A percentile compares a stretch with the other conserved stretches of the same genome.
Evolutionary conservation across 1,140 invertebrate species (phyloP).

Genomic region (Cotesia vestalis): DNA sequence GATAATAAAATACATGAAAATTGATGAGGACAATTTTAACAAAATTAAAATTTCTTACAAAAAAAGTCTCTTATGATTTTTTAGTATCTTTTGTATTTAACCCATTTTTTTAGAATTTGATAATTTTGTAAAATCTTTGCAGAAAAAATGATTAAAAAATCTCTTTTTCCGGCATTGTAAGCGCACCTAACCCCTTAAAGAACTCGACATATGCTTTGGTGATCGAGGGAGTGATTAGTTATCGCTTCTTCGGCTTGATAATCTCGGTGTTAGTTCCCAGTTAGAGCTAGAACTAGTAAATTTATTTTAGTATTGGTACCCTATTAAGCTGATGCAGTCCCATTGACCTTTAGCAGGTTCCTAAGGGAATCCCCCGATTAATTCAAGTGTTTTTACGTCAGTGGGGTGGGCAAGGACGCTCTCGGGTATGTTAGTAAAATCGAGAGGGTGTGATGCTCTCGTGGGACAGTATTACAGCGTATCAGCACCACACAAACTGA

Average conservation of each 20-base stretch:
- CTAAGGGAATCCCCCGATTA: slow-evolving; percentile 57
- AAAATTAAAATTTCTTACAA: no score
- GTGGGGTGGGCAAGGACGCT: slow-evolving; percentile 15
- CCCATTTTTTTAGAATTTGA: no score
- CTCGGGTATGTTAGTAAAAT: slow-evolving; percentile 5
- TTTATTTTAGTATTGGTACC: slow-evolving; percentile 25
- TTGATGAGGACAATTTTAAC: no score
- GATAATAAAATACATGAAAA: no score
- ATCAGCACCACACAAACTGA: slow-evolving; percentile 64
- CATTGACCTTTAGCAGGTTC: slow-evolving; percentile 58
- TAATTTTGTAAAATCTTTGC: no score
- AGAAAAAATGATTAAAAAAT: no score
- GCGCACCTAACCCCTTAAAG: slow-evolving; percentile 19
- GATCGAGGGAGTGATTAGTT: slow-evolving; percentile 40
- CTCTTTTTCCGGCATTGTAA: no score
- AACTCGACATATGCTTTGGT: slow-evolving; percentile 40
- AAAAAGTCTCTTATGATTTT: no score
- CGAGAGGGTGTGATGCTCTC: slow-evolving; percentile 47
- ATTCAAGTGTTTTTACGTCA: slow-evolving; percentile 61
- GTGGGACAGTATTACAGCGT: slow-evolving; percentile 61
- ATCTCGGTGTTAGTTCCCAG: slow-evolving; percentile 18
- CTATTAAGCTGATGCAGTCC: slow-evolving; percentile 29
- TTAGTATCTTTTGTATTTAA: no score
- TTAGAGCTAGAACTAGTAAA: not conserved
- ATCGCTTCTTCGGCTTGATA: slow-evolving; percentile 37